Evolutionary conservation across 2,113 vertebrate genomes (phyloP), one percentile per base, ranked within the genome.

Genomic region (Cyanocitta stelleri): DNA sequence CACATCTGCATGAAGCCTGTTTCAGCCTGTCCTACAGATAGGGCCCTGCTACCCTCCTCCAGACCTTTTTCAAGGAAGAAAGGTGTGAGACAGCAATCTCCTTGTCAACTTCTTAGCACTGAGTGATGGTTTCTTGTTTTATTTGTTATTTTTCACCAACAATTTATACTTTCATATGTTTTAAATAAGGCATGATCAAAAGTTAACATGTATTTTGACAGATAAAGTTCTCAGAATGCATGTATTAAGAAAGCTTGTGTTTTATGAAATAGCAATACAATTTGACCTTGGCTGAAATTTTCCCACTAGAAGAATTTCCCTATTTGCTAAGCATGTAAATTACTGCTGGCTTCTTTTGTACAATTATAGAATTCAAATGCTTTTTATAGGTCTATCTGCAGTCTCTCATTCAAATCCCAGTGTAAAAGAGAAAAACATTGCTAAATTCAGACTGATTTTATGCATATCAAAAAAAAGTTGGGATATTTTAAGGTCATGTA

Each of bases 401-500:
- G 21, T 30, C 20, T 64, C 87, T 83, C 91, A 94, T 95, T 96
- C 96, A 97, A 97, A 94, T 95, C 82, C 43, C 56, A 93, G 62
- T 7, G 35, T 18, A 18, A 64, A 83, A 93, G 52, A 51, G 30
- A 85, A 81, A 96, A 87, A 58, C 56, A 83, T 32, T 58, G 61
- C 69, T 92, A 93, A 95, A 90, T 87, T 91, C 88, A 97, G 83
- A 68, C 46, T 64, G 61, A 85, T 75, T 94, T 96, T 94, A 86
- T 73, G 61, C 20, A 12, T 63, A 95, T 56, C 54, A 85, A 90
- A 97, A 76, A 82, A 82, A 89, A 95, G 44, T 16, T 84, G 54
- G n/a, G 91, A 84, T 87, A 85, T 92, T 94, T 96, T 93, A 95
- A 85, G 91, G 95, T 77, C 61, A 56, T 30, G 33, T 81, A 80